phyloP scores from a whole-genome alignment of 2,113 vertebrate species.

The Mirounga angustirostris region DNA sequence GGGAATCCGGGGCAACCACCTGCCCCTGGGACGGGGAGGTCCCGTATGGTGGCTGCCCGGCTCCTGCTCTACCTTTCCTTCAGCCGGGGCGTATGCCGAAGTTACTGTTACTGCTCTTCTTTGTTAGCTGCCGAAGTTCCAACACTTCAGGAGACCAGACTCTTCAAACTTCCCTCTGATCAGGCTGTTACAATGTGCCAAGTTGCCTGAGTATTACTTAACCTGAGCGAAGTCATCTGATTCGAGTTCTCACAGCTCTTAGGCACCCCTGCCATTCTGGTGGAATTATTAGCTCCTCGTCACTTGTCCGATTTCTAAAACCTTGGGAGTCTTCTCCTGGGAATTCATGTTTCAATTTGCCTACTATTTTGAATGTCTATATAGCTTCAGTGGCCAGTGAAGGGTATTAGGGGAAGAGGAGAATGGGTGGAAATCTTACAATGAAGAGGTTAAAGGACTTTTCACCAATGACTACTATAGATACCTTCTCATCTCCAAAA shows the following conservation, averaged over 20 bases:
- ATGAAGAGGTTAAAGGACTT: neutral
- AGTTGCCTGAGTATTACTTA: neutral
- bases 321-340: neutral
- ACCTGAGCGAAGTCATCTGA: neutral
- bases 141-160: neutral
- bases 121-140: neutral
- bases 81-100: fast-evolving
- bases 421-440: neutral
- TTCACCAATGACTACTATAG: neutral
- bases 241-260: neutral
- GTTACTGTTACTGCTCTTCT: neutral
- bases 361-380: neutral
- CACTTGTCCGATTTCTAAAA: neutral
- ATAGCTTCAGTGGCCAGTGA: neutral
- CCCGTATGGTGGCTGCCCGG: fast-evolving
- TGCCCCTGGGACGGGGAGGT: too few relatives aligned
- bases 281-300: neutral
- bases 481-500: neutral
- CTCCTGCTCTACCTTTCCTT: neutral
- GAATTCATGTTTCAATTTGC: constrained; percentile 49
- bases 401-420: neutral
- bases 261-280: too few relatives aligned
- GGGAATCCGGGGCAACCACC: neutral
- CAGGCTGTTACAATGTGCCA: fast-evolving
- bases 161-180: neutral